These are phyloP conservation scores for Ischnus inquisitorius DNA, from an alignment of 2,888 invertebrate genomes.

Conservation along the genomic window DNA sequence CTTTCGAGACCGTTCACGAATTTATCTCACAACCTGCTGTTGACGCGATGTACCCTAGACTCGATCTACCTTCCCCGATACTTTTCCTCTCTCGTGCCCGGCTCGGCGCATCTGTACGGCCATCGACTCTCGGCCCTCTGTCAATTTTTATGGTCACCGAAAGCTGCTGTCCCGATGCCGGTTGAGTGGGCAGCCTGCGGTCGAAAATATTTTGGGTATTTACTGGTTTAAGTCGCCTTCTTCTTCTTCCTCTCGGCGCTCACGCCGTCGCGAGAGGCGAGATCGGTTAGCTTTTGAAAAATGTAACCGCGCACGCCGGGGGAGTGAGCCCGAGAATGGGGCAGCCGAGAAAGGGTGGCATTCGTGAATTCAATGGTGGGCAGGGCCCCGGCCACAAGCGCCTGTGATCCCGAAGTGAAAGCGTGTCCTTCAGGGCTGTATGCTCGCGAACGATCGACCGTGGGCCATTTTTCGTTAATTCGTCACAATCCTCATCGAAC, in stretches of 20 bases:
- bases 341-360: conserved; percentile 65
- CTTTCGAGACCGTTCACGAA: conserved; percentile 48
- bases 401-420: conserved; percentile 58
- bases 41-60: conserved; percentile 61
- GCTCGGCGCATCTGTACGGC: conserved; percentile 57
- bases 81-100: conserved; percentile 9
- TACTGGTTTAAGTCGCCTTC: conserved; percentile 58
- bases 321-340: conserved; percentile 33
- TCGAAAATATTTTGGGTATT: conserved; percentile 66
- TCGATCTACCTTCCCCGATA: conserved; percentile 53
- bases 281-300: conserved; percentile 55
- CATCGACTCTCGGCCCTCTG: conserved; percentile 39
- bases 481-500: background rate
- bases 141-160: conserved; percentile 39
- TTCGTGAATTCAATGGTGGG: conserved; percentile 65
- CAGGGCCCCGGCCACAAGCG: conserved; percentile 61
- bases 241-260: background rate
- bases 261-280: background rate
- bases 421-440: conserved; percentile 66
- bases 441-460: conserved; percentile 13
- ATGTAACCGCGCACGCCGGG: conserved; percentile 40
- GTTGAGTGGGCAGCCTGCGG: conserved; percentile 25
- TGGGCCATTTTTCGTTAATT: background rate
- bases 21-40: conserved; percentile 66
- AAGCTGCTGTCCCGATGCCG: conserved; percentile 23